Percentiles rank a stretch among this genome's conserved stretches.
phyloP scores from a whole-genome alignment of 2,113 vertebrate genomes.

The Scomber colias region DNA sequence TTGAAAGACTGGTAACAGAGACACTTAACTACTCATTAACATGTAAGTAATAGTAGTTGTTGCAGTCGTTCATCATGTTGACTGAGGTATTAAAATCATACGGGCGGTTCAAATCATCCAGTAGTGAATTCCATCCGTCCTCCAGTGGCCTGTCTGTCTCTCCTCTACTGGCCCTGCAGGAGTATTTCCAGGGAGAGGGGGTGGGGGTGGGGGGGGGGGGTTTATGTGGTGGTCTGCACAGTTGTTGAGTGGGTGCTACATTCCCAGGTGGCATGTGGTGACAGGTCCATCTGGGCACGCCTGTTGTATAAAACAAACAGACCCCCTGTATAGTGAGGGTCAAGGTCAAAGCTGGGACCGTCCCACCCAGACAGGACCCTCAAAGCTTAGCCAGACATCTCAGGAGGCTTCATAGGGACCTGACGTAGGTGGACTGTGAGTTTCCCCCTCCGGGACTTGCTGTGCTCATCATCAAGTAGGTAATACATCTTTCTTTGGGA shows the following conservation, averaged over 20 bases:
- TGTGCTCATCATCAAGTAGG: slow-evolving; percentile 44
- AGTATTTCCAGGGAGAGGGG: slow-evolving; percentile 40
- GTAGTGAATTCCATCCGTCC: slow-evolving; percentile 46
- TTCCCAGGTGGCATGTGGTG: slow-evolving; percentile 85
- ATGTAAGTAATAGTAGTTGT: not conserved
- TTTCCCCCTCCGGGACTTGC: slow-evolving; percentile 6
- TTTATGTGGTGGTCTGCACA: slow-evolving; percentile 66
- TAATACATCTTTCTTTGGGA: slow-evolving; percentile 37
- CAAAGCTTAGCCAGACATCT: slow-evolving; percentile 41
- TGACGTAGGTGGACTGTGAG: slow-evolving; percentile 22
- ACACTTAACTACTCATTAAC: not conserved
- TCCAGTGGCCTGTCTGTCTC: slow-evolving; percentile 40
- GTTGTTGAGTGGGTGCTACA: slow-evolving; percentile 85
- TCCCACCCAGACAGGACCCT: slow-evolving; percentile 52
- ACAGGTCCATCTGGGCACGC: slow-evolving; percentile 77
- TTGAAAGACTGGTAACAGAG: not conserved
- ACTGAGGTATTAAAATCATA: slow-evolving; percentile 1
- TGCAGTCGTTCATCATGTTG: not conserved
- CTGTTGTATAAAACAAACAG: slow-evolving; percentile 77
- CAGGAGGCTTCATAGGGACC: slow-evolving; percentile 49
- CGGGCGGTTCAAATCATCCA: slow-evolving; percentile 26
- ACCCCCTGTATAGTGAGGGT: slow-evolving; percentile 55
- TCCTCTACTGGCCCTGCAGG: slow-evolving; percentile 30
- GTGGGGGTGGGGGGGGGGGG: slow-evolving; percentile 23
- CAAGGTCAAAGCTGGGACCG: slow-evolving; percentile 71